A percentile compares a stretch with the other conserved stretches of the same genome.
phyloP scores from a whole-genome alignment of 2,797 vertebrate genomes.

The Chaenodraco wilsoni region DNA sequence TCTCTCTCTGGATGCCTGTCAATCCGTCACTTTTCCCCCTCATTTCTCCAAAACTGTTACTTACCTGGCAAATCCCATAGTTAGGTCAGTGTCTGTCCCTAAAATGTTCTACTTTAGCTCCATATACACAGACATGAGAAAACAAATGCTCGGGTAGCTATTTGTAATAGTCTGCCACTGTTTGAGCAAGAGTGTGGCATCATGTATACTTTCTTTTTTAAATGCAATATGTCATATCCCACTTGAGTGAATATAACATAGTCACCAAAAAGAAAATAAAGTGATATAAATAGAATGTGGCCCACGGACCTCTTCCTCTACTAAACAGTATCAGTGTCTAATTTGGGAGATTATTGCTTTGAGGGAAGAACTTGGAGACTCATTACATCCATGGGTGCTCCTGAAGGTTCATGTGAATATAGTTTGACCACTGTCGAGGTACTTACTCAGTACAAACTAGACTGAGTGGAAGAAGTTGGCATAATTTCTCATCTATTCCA shows the following conservation, averaged over 20 bases:
- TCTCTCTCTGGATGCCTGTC: conserved; percentile 59
- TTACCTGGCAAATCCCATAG: conserved; percentile 28
- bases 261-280: too few species aligned
- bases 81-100: conserved; percentile 42
- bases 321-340: background rate
- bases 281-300: background rate
- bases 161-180: conserved; percentile 17
- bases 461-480: background rate
- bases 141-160: conserved; percentile 7
- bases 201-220: background rate
- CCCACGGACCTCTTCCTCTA: background rate
- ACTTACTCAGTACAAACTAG: conserved; percentile 23
- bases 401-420: conserved; percentile 12
- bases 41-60: conserved; percentile 17
- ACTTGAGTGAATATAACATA: too few species aligned
- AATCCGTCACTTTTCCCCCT: conserved; percentile 33
- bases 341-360: background rate
- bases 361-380: background rate
- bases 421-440: conserved; percentile 19
- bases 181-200: conserved; percentile 21
- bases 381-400: conserved; percentile 4
- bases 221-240: background rate
- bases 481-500: background rate
- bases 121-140: conserved; percentile 27
- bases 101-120: conserved; percentile 24